These are phyloP conservation scores for Paragorgia papillata DNA, from an alignment of 92 coral and sea anemone species.

Conservation along the genomic window DNA sequence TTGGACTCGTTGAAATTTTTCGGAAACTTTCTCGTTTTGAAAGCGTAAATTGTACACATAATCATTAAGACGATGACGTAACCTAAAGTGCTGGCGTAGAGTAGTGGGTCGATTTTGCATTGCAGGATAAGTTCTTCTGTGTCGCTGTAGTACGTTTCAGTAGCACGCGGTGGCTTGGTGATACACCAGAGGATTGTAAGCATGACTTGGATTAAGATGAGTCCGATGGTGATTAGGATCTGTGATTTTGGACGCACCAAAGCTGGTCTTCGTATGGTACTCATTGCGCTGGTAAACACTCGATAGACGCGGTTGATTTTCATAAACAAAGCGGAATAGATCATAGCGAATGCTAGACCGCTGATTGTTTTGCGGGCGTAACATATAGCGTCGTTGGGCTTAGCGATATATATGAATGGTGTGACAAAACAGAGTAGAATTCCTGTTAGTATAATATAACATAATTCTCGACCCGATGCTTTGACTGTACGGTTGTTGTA, in stretches of 20 bases:
- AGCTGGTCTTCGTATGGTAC: slow-evolving; percentile 69
- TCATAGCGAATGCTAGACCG: slow-evolving; percentile 66
- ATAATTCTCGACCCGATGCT: slow-evolving; percentile 75
- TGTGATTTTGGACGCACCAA: slow-evolving; percentile 75
- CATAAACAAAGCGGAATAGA: slow-evolving; percentile 77
- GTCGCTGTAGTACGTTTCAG: slow-evolving; percentile 46
- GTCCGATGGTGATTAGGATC: slow-evolving; percentile 63
- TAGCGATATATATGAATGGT: slow-evolving; percentile 57
- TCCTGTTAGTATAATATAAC: slow-evolving; percentile 68
- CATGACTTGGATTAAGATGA: slow-evolving; percentile 65
- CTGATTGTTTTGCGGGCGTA: slow-evolving; percentile 61
- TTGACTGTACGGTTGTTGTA: slow-evolving; percentile 61
- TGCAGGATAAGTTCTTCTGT: slow-evolving; percentile 56
- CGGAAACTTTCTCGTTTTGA: slow-evolving; percentile 74
- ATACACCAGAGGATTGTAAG: slow-evolving; percentile 67
- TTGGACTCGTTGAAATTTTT: slow-evolving; percentile 92
- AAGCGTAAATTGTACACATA: slow-evolving; percentile 71
- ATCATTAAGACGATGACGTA: slow-evolving; percentile 67
- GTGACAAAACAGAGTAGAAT: slow-evolving; percentile 61
- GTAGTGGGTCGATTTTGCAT: slow-evolving; percentile 54
- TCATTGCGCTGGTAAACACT: slow-evolving; percentile 74
- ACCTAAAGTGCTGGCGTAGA: slow-evolving; percentile 58
- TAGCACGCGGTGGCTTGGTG: slow-evolving; percentile 60
- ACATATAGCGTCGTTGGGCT: slow-evolving; percentile 63
- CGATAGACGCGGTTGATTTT: slow-evolving; percentile 80